phyloP scores from a whole-genome alignment of 1,140 invertebrate genomes.

The Lordiphosa stackelbergi region DNA sequence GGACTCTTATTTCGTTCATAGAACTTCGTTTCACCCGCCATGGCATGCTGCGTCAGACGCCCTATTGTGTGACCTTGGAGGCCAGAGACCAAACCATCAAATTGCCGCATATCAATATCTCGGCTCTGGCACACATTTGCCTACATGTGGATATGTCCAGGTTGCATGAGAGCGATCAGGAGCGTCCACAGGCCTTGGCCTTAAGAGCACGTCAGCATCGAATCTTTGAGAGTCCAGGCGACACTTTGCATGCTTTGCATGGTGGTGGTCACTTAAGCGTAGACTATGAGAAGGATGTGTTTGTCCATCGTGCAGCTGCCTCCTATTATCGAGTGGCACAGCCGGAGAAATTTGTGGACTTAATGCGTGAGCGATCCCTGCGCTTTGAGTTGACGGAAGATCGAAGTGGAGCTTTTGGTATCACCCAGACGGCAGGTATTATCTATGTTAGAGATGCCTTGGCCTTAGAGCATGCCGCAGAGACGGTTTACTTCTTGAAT shows the following conservation, averaged over 20 bases:
- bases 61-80: slow-evolving; percentile 59
- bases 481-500: slow-evolving; percentile 72
- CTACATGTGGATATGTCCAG: slow-evolving; percentile 45
- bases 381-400: slow-evolving; percentile 55
- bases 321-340: slow-evolving; percentile 75
- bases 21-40: slow-evolving; percentile 58
- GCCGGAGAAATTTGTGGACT: slow-evolving; percentile 57
- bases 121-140: slow-evolving; percentile 59
- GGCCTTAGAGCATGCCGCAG: slow-evolving; percentile 66
- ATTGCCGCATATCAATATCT: slow-evolving; percentile 13
- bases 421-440: slow-evolving; percentile 80
- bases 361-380: slow-evolving; percentile 43
- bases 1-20: slow-evolving; percentile 7
- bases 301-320: slow-evolving; percentile 73
- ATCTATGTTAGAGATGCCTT: slow-evolving; percentile 79
- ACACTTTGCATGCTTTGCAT: slow-evolving; percentile 6
- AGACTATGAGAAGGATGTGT: slow-evolving; percentile 68
- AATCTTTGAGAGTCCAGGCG: slow-evolving; percentile 42
- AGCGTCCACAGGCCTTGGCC: slow-evolving; percentile 42
- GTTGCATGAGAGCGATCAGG: slow-evolving; percentile 53
- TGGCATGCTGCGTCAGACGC: slow-evolving; percentile 50
- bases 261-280: slow-evolving; percentile 12
- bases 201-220: slow-evolving; percentile 45
- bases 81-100: slow-evolving; percentile 60
- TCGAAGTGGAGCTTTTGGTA: slow-evolving; percentile 77